A percentile compares a stretch with the other conserved stretches of the same genome.
phyloP scores from a whole-genome alignment of 2,888 invertebrate genomes.

The Tortrix viridana region DNA sequence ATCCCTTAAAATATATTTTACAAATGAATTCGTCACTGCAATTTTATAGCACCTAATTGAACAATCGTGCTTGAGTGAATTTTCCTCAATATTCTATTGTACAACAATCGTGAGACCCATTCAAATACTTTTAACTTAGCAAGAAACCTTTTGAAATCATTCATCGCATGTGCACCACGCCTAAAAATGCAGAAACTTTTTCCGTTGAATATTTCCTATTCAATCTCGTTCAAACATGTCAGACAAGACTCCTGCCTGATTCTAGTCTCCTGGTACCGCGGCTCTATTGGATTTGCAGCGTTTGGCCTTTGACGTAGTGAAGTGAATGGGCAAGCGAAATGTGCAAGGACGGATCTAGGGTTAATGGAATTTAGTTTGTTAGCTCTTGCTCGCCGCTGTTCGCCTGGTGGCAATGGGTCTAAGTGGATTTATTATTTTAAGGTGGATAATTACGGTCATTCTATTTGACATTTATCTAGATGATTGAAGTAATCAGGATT shows the following conservation, averaged over 20 bases:
- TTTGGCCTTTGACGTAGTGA: conserved; percentile 41
- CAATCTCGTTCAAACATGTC: conserved; percentile 43
- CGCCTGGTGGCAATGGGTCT: conserved; percentile 14
- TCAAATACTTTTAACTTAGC: neutral
- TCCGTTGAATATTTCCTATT: conserved; percentile 46
- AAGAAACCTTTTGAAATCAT: conserved; percentile 14
- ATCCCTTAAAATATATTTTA: no score
- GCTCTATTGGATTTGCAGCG: conserved; percentile 43
- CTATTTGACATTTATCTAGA: neutral
- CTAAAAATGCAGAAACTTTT: conserved; percentile 40
- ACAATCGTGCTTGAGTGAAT: no score
- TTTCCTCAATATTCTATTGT: no score
- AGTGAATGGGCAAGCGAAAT: conserved; percentile 37
- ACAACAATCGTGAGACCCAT: no score
- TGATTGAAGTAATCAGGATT: neutral
- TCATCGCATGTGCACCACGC: conserved; percentile 26
- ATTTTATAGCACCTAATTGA: no score
- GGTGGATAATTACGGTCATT: conserved; percentile 3
- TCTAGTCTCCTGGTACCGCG: conserved; percentile 40
- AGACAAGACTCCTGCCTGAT: conserved; percentile 38
- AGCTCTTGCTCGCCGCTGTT: conserved; percentile 35
- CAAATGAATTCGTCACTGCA: no score
- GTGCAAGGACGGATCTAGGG: conserved; percentile 33
- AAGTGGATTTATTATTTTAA: conserved; percentile 31
- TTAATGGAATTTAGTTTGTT: conserved; percentile 42